phyloP scores from a whole-genome alignment of 2,113 vertebrate genomes.

The Caloenas nicobarica region DNA sequence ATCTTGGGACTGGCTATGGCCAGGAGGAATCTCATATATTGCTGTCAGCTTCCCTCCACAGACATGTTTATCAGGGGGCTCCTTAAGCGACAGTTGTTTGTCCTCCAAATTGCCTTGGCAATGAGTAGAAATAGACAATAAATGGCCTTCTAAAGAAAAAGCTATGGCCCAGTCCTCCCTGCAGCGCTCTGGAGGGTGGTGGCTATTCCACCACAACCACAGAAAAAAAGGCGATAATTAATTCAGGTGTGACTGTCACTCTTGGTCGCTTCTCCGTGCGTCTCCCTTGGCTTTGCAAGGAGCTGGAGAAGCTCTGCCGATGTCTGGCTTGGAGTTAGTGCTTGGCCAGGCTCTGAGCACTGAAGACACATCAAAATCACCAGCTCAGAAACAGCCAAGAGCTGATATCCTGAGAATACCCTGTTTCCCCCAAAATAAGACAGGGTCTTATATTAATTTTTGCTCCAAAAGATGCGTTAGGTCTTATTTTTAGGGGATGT shows the following conservation, averaged over 20 bases:
- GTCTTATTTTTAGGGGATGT: too few relatives aligned
- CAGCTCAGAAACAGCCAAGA: neutral
- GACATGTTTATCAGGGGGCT: conserved; percentile 68
- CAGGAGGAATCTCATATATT: conserved; percentile 69
- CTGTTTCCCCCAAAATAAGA: too few relatives aligned
- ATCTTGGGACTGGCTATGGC: conserved; percentile 54
- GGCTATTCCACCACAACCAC: neutral
- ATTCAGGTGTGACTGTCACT: neutral
- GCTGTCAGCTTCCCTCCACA: conserved; percentile 52
- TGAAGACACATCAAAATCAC: neutral
- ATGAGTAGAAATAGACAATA: conserved; percentile 38
- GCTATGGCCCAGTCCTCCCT: neutral
- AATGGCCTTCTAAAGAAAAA: conserved; percentile 14
- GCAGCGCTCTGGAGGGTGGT: neutral
- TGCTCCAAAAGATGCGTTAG: too few relatives aligned
- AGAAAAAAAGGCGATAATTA: neutral
- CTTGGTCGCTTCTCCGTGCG: neutral
- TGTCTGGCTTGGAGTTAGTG: neutral
- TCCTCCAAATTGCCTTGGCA: conserved; percentile 62
- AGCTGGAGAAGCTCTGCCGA: neutral
- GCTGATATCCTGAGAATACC: neutral
- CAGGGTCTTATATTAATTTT: too few relatives aligned
- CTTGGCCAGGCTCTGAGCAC: neutral
- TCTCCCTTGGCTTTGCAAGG: neutral
- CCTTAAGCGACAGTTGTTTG: conserved; percentile 66